phyloP scores from a whole-genome alignment of 2,113 vertebrate species.

The Misgurnus mizolepis region DNA sequence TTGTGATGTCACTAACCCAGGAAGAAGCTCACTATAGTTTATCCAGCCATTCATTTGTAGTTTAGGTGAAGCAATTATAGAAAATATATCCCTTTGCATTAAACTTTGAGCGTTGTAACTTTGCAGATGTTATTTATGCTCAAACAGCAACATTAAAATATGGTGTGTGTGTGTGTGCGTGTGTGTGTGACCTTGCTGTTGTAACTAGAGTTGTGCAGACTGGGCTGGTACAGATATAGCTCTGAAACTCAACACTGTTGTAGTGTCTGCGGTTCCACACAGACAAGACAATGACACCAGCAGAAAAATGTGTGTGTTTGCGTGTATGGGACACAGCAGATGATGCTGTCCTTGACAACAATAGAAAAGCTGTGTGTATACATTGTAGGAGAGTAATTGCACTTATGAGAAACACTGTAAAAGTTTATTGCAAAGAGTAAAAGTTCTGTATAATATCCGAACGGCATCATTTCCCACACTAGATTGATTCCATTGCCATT shows the following conservation, averaged over 20 bases:
- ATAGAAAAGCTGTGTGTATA: conserved; percentile 3
- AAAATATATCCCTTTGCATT: too few species aligned
- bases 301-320: conserved; percentile 46
- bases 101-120: too few species aligned
- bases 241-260: conserved; percentile 60
- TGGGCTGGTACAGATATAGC: conserved; percentile 56
- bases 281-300: conserved; percentile 64
- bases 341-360: conserved; percentile 43
- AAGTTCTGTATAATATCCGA: conserved; percentile 5
- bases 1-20: too few species aligned
- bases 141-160: too few species aligned
- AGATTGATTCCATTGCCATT: too few species aligned
- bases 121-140: too few species aligned
- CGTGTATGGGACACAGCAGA: conserved; percentile 50
- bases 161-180: conserved; percentile 23
- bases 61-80: too few species aligned
- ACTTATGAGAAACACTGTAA: conserved; percentile 37
- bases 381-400: conserved; percentile 3
- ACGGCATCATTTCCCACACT: not conserved
- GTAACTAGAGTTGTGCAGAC: conserved; percentile 53
- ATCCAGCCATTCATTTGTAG: too few species aligned
- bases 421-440: conserved; percentile 17
- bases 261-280: conserved; percentile 60
- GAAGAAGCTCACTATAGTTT: too few species aligned
- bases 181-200: conserved; percentile 56